Evolutionary conservation across 2,888 invertebrate genomes (phyloP).

Genomic region (Lycophotia porphyrea): DNA sequence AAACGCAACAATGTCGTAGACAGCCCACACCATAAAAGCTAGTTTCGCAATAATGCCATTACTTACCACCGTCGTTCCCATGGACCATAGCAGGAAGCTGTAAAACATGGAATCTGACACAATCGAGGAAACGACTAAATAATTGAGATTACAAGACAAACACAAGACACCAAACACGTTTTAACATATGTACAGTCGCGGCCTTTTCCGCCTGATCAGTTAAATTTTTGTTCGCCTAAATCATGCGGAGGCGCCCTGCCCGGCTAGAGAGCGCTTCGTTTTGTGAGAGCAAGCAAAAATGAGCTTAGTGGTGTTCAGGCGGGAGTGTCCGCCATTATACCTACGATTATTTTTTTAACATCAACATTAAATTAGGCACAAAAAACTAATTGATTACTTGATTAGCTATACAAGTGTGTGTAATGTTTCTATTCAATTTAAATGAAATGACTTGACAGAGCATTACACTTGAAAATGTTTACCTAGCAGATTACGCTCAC

Average conservation of each 20-base stretch:
- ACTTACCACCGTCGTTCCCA: slow-evolving; percentile 41
- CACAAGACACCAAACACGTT: slow-evolving; percentile 42
- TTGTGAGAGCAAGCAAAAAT: too few species aligned
- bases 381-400: slow-evolving; percentile 29
- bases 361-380: not conserved
- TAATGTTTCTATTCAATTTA: slow-evolving; percentile 1
- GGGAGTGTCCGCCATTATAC: too few species aligned
- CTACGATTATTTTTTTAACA: not conserved
- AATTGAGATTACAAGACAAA: slow-evolving; percentile 59
- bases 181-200: slow-evolving; percentile 31
- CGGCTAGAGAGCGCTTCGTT: too few species aligned
- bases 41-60: slow-evolving; percentile 36
- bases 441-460: slow-evolving; percentile 4
- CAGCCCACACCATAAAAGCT: slow-evolving; percentile 5
- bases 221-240: too few species aligned
- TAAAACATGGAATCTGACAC: slow-evolving; percentile 55
- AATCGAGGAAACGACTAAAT: slow-evolving; percentile 67
- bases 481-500: not conserved
- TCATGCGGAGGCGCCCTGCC: too few species aligned
- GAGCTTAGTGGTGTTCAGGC: too few species aligned
- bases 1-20: slow-evolving; percentile 18
- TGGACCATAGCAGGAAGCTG: slow-evolving; percentile 55
- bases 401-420: slow-evolving; percentile 17
- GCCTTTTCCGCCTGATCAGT: too few species aligned
- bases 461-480: not conserved